Conservation (phyloP, 2,888 invertebrate genomes). For the Agrotis ipsilon region DNA sequence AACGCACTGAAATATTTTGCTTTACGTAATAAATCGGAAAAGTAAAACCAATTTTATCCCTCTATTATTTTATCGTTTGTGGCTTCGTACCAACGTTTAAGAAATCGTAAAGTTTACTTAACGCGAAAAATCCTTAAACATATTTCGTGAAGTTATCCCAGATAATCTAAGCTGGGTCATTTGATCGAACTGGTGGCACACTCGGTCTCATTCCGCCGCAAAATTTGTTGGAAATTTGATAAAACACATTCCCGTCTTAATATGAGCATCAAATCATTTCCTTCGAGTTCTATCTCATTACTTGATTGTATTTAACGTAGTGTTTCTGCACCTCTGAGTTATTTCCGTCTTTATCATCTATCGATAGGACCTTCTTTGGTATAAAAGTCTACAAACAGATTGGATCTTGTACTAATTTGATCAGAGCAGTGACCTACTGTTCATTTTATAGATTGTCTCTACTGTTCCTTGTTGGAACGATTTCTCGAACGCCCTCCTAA, state of each 20-base stretch:
- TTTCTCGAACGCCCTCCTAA: background rate
- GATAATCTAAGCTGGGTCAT: constrained; percentile 40
- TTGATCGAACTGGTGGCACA: constrained; percentile 39
- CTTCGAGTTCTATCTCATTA: constrained; percentile 15
- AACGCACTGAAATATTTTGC: constrained; percentile 3
- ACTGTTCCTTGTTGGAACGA: background rate
- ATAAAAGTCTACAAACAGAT: constrained; percentile 14
- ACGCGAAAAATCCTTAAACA: constrained; percentile 32
- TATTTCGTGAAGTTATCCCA: constrained; percentile 44
- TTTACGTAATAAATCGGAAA: constrained; percentile 7
- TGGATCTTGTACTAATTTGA: constrained; percentile 7
- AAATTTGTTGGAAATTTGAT: constrained; percentile 61
- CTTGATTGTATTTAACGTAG: constrained; percentile 1
- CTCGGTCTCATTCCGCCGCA: constrained; percentile 41
- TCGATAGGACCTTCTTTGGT: background rate
- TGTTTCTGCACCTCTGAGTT: constrained; percentile 1
- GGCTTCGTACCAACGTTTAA: constrained; percentile 34
- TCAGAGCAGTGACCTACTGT: background rate
- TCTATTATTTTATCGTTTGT: constrained; percentile 24
- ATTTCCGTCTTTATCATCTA: constrained; percentile 32
- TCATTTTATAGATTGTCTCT: background rate
- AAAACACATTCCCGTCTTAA: constrained; percentile 53
- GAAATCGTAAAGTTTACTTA: constrained; percentile 30
- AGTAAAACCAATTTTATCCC: constrained; percentile 34
- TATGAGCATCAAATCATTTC: constrained; percentile 58